Conservation (phyloP, 2,888 invertebrate species). For the Spialia ferax region DNA sequence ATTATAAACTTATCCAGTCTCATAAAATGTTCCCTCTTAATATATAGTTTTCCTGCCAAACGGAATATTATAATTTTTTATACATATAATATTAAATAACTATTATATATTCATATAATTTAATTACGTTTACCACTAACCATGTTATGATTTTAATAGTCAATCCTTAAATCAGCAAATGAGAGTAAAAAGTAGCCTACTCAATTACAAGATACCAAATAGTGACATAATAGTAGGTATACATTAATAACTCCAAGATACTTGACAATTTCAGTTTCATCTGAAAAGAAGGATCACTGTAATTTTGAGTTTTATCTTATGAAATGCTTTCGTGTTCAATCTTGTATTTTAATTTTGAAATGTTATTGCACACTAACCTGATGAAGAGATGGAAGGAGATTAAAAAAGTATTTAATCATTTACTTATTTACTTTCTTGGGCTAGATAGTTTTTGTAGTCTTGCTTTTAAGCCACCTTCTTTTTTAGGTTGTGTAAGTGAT, state of each 20-base stretch:
- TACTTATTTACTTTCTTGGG: conserved; percentile 59
- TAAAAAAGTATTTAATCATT: neutral
- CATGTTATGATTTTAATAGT: conserved; percentile 6
- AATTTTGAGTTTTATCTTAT: too few species aligned
- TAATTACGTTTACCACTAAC: conserved; percentile 18
- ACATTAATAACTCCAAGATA: neutral
- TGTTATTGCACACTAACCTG: neutral
- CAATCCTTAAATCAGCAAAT: conserved; percentile 11
- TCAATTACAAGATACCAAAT: neutral
- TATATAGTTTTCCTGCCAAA: conserved; percentile 6
- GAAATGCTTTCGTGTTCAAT: neutral
- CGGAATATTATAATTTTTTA: too few species aligned
- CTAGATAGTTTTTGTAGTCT: conserved; percentile 87
- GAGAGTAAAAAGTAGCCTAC: neutral
- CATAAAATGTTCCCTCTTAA: conserved; percentile 31
- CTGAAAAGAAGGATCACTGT: neutral
- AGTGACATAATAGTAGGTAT: too few species aligned
- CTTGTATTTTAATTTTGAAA: neutral
- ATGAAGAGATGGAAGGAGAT: neutral
- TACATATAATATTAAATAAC: too few species aligned
- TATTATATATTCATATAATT: too few species aligned
- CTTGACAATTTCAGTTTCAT: neutral
- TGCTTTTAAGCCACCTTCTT: conserved; percentile 89
- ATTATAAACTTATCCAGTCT: conserved; percentile 24
- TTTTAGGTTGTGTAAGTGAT: conserved; percentile 85